A percentile compares a stretch with the other conserved stretches of the same genome.
These are phyloP conservation scores for Laticauda colubrina DNA, from an alignment of 2,113 vertebrate species.

Conservation along the genomic window DNA sequence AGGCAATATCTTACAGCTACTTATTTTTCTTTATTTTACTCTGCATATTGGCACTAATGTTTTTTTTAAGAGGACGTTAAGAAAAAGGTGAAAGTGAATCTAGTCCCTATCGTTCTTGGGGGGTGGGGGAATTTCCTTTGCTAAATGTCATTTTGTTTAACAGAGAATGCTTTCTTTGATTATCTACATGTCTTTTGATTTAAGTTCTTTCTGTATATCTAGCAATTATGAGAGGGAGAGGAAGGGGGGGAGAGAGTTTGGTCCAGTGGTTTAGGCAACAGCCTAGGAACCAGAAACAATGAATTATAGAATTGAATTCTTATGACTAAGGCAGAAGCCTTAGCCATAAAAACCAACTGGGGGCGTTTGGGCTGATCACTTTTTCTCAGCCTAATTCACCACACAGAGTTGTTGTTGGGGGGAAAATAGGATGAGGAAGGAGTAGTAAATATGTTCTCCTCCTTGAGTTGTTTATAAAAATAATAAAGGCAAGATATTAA, in stretches of 20 bases:
- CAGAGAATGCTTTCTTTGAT: background rate
- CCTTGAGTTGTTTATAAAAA: too few species aligned
- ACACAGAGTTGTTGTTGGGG: background rate
- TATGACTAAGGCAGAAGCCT: background rate
- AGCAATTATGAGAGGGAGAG: background rate
- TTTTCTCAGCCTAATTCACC: background rate
- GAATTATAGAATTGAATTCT: background rate
- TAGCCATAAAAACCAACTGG: background rate
- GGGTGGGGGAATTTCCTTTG: too few species aligned
- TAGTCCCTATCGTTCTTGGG: background rate
- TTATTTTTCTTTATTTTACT: background rate
- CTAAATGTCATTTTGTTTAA: too few species aligned
- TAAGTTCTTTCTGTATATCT: background rate
- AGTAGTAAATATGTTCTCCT: background rate
- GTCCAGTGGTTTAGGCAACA: too few species aligned
- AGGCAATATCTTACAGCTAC: background rate
- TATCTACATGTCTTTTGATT: background rate
- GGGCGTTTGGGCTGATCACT: background rate
- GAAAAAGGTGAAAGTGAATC: background rate
- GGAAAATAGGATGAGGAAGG: background rate
- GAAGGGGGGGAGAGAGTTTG: too few species aligned
- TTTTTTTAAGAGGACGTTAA: background rate
- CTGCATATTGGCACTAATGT: background rate
- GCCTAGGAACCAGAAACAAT: too few species aligned
- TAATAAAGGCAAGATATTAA: too few species aligned